These are phyloP conservation scores for Acrobasis repandana DNA, from an alignment of 2,888 invertebrate species.

Conservation along the genomic window DNA sequence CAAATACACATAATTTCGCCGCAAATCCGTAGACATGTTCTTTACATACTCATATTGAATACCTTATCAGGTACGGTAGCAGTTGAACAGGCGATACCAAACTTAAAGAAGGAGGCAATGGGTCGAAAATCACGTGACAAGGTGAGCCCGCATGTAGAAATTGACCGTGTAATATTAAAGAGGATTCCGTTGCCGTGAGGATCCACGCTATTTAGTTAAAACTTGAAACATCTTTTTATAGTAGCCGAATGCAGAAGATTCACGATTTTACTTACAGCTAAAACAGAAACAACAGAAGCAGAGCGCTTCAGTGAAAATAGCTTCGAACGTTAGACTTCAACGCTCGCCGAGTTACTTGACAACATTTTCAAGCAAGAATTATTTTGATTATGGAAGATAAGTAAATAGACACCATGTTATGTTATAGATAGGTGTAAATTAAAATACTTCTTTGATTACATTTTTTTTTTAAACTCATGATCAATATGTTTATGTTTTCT, in stretches of 20 bases:
- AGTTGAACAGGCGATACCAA: background rate
- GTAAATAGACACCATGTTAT: too few relatives aligned
- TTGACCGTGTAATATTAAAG: conserved; percentile 18
- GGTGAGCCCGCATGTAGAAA: background rate
- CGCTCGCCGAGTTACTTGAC: too few relatives aligned
- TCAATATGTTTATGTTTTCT: too few relatives aligned
- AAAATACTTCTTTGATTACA: too few relatives aligned
- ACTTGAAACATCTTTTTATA: conserved; percentile 14
- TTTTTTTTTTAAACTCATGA: too few relatives aligned
- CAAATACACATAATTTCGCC: conserved; percentile 15
- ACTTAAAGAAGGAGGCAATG: background rate
- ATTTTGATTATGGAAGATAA: too few relatives aligned
- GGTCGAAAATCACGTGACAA: conserved; percentile 4
- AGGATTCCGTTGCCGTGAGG: conserved; percentile 9
- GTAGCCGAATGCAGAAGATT: background rate
- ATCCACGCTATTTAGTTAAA: conserved; percentile 3
- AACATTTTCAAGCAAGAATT: too few relatives aligned
- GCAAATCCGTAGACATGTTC: conserved; percentile 19
- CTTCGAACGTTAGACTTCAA: too few relatives aligned
- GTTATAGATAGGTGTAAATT: too few relatives aligned
- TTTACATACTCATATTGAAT: conserved; percentile 13
- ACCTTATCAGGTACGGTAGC: conserved; percentile 8
- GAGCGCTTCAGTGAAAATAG: too few relatives aligned
- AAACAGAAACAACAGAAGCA: too few relatives aligned
- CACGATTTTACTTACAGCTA: background rate